Evolutionary conservation across 2,113 vertebrate species (phyloP).

Genomic region (Nannospalax galili): DNA sequence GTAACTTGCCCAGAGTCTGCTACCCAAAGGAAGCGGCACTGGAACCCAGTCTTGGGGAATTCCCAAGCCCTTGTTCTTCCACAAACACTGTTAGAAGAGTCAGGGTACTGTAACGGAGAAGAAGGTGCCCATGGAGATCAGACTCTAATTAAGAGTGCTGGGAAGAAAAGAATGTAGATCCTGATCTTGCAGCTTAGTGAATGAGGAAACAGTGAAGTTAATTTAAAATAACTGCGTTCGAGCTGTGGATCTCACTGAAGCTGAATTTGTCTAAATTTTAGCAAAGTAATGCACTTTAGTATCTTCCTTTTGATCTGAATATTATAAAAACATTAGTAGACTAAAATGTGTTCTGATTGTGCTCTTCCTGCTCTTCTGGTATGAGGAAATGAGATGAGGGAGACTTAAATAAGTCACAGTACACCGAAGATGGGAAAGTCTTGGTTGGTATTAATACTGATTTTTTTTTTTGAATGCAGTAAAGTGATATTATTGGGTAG

Average conservation of each 20-base stretch:
- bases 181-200: not conserved
- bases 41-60: not conserved
- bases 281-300: not conserved
- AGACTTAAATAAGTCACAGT: not conserved
- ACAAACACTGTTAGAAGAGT: not conserved
- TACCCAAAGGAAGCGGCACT: not conserved
- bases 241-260: not conserved
- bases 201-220: not conserved
- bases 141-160: not conserved
- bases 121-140: not conserved
- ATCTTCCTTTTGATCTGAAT: not conserved
- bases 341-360: not conserved
- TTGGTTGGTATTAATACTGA: not conserved
- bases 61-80: not conserved
- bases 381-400: not conserved
- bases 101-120: not conserved
- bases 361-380: not conserved
- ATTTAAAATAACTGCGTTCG: not conserved
- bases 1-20: not conserved
- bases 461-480: not conserved
- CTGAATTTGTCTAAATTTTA: conserved; percentile 22
- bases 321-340: not conserved
- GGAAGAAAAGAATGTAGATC: not conserved
- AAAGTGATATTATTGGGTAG: not conserved
- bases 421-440: not conserved